phyloP scores from a whole-genome alignment of 1,140 invertebrate genomes.

The Paramacrobiotus metropolitanus region DNA sequence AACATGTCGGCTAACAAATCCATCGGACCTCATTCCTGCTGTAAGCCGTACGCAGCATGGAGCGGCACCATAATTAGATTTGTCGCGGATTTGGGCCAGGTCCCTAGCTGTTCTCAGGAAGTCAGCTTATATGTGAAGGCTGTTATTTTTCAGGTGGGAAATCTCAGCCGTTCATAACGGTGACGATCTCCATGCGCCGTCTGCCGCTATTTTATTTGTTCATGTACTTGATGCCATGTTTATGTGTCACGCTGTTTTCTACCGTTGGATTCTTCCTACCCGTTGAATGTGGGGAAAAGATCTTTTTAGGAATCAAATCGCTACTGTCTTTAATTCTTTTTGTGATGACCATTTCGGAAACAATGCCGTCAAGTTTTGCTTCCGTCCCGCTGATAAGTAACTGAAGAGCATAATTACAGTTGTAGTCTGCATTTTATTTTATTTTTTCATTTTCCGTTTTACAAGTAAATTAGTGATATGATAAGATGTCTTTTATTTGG shows the following conservation, averaged over 20 bases:
- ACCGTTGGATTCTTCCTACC: conserved; percentile 74
- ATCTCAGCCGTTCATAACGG: conserved; percentile 35
- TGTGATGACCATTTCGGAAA: background rate
- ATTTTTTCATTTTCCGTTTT: too few species aligned
- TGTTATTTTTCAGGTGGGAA: conserved; percentile 20
- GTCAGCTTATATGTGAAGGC: too few species aligned
- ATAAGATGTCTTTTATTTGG: too few species aligned
- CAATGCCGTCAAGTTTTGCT: background rate
- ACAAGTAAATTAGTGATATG: too few species aligned
- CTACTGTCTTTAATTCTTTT: background rate
- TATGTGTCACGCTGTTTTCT: conserved; percentile 48
- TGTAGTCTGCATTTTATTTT: too few species aligned
- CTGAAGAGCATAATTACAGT: too few species aligned
- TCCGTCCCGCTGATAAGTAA: background rate
- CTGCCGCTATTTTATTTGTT: conserved; percentile 73
- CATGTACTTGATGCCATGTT: conserved; percentile 65
- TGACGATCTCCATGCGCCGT: conserved; percentile 31
- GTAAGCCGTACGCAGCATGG: background rate
- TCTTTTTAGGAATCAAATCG: conserved; percentile 59
- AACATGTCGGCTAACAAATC: background rate
- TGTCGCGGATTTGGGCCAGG: too few species aligned
- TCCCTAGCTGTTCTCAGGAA: too few species aligned
- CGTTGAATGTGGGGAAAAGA: conserved; percentile 72
- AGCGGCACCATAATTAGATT: background rate
- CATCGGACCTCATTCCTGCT: too few species aligned